Percentiles rank a stretch among this genome's conserved stretches.
phyloP scores from a whole-genome alignment of 1,140 invertebrate genomes.

The Nylanderia fulva region DNA sequence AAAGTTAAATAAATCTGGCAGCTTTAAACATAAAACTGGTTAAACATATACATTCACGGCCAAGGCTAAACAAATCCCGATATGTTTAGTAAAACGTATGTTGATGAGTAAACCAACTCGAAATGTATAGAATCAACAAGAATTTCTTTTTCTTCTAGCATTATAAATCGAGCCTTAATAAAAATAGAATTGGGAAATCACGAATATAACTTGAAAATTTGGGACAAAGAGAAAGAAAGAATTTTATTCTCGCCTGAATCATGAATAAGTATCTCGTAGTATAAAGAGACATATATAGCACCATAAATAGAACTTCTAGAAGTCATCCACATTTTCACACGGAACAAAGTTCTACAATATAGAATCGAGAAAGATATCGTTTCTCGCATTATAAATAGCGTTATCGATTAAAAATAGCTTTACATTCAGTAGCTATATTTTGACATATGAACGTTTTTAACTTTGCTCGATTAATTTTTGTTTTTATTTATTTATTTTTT shows the following conservation, averaged over 20 bases:
- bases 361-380: neutral
- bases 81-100: neutral
- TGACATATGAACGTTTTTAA: neutral
- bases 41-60: neutral
- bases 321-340: neutral
- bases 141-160: neutral
- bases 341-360: neutral
- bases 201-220: neutral
- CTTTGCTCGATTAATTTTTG: too few species aligned
- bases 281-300: neutral
- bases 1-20: neutral
- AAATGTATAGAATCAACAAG: neutral
- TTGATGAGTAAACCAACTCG: neutral
- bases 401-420: conserved; percentile 9
- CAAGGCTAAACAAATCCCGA: neutral
- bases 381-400: neutral
- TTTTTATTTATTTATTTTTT: too few species aligned
- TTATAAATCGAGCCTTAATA: neutral
- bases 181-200: neutral
- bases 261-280: neutral
- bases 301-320: conserved; percentile 15
- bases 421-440: neutral
- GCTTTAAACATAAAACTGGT: neutral
- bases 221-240: neutral
- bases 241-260: neutral